These are phyloP conservation scores for Colaptes auratus DNA, from an alignment of 2,113 vertebrate genomes.

Conservation along the genomic window DNA sequence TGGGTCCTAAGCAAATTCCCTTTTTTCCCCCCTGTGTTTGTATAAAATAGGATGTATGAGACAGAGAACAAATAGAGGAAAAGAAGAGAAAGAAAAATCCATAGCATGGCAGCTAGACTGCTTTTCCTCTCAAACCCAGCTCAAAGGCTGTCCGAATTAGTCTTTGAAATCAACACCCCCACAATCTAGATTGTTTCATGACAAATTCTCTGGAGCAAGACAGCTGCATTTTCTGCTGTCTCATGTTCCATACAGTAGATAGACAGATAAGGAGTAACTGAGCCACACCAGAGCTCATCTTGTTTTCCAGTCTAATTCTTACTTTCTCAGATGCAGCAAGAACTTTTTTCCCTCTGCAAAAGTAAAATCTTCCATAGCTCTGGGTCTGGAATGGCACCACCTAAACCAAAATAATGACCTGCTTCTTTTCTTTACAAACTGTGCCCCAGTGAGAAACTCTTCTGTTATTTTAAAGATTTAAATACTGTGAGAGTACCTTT, in stretches of 20 bases:
- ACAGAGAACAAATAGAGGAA: neutral
- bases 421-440: neutral
- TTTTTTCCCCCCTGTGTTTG: neutral
- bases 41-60: neutral
- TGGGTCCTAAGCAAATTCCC: neutral
- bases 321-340: neutral
- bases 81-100: neutral
- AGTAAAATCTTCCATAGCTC: neutral
- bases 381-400: neutral
- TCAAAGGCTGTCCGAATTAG: neutral
- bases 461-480: slow-evolving; percentile 19
- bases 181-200: neutral
- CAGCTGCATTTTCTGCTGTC: neutral
- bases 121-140: neutral
- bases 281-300: neutral
- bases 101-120: neutral
- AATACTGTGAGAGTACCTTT: neutral
- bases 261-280: neutral
- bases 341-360: neutral
- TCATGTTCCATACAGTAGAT: neutral
- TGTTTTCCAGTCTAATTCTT: neutral
- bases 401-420: neutral
- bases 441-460: neutral
- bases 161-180: neutral
- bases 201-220: neutral